Evolutionary conservation across 2,888 invertebrate species (phyloP).

Genomic region (Mylabris sibirica): DNA sequence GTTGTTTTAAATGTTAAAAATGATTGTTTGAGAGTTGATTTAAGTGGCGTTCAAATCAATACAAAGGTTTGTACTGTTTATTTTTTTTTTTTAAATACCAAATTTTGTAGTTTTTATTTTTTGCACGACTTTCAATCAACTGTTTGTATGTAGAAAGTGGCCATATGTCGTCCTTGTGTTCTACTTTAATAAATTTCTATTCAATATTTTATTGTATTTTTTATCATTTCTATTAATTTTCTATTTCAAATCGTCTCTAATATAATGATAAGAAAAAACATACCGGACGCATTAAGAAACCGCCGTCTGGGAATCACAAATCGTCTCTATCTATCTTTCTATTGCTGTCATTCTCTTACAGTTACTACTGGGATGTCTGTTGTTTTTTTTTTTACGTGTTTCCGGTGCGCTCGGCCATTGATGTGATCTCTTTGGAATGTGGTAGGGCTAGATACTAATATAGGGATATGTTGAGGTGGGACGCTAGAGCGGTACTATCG

Average conservation of each 20-base stretch:
- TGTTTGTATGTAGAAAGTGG: constrained; percentile 33
- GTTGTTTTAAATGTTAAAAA: neutral
- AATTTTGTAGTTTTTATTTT: neutral
- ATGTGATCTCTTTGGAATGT: constrained; percentile 63
- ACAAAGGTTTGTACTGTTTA: neutral
- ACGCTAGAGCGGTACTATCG: constrained; percentile 50
- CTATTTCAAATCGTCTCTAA: constrained; percentile 32
- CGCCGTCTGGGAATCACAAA: constrained; percentile 49
- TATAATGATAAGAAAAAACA: constrained; percentile 8
- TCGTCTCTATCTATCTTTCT: constrained; percentile 45
- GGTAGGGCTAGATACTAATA: constrained; percentile 56
- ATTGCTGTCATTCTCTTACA: neutral
- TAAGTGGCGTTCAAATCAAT: constrained; percentile 3
- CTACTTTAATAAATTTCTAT: constrained; percentile 31
- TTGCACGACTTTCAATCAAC: neutral
- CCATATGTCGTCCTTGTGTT: constrained; percentile 50
- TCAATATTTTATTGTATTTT: constrained; percentile 18
- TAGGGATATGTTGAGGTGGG: constrained; percentile 32
- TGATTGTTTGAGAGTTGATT: neutral
- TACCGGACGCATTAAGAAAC: constrained; percentile 40
- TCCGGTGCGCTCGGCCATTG: constrained; percentile 61
- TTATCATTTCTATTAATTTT: neutral
- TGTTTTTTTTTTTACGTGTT: constrained; percentile 49
- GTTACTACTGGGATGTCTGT: constrained; percentile 23
- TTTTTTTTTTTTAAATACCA: neutral